phyloP scores from a whole-genome alignment of 2,797 vertebrate genomes.

The Lepilemur septentrionalis region DNA sequence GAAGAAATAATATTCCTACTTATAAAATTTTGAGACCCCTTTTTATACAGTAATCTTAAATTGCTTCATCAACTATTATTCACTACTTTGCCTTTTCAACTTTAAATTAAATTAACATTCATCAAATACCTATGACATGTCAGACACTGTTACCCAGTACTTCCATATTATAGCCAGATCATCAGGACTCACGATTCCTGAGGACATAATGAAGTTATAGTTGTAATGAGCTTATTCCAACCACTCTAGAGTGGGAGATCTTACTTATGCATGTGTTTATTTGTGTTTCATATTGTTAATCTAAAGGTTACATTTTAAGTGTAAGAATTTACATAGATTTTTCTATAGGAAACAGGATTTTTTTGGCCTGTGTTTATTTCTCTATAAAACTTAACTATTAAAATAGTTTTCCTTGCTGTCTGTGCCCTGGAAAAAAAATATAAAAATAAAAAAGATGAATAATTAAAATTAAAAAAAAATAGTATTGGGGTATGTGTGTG shows the following conservation, averaged over 20 bases:
- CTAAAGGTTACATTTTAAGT: background rate
- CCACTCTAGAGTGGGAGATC: background rate
- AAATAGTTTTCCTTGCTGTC: background rate
- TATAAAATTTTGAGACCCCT: background rate
- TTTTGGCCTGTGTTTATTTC: background rate
- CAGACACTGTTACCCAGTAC: background rate
- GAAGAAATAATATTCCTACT: background rate
- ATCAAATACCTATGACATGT: background rate
- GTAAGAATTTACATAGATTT: background rate
- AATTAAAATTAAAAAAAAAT: constrained; percentile 4
- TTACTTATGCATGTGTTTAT: background rate
- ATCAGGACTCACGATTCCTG: background rate
- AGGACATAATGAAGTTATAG: background rate
- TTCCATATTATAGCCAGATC: background rate
- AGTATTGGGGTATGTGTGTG: background rate
- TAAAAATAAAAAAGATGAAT: no score
- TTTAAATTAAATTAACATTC: background rate
- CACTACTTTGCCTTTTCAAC: background rate
- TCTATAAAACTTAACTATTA: background rate
- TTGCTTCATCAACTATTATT: background rate
- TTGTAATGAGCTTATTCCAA: background rate
- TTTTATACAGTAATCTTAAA: background rate
- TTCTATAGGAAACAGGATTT: background rate
- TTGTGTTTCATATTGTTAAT: constrained; percentile 26
- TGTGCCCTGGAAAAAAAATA: no score